Evolutionary conservation across 2,797 vertebrate species (phyloP).

Genomic region (Ctenosaura bakeri): DNA sequence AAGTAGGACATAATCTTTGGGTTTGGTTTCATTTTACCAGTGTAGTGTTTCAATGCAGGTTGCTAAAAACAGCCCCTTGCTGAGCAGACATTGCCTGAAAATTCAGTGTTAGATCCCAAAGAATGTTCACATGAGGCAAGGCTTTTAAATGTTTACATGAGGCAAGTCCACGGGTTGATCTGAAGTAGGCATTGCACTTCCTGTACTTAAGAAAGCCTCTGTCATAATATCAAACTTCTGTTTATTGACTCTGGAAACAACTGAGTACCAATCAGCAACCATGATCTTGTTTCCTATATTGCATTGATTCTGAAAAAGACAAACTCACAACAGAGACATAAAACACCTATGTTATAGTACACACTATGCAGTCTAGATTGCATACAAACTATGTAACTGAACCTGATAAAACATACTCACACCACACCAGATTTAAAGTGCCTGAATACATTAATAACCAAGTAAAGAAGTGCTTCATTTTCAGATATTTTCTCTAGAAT

Average conservation of each 20-base stretch:
- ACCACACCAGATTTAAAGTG: not conserved
- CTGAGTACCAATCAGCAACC: not conserved
- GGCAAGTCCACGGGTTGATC: constrained; percentile 11
- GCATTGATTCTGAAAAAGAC: not conserved
- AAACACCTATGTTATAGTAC: not conserved
- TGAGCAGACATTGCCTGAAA: not conserved
- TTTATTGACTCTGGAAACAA: fast-evolving
- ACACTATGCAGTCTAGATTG: not conserved
- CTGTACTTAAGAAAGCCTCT: not conserved
- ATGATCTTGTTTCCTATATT: not conserved
- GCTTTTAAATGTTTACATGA: not conserved
- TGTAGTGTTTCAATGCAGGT: not conserved
- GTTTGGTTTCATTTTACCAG: not conserved
- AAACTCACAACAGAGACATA: not conserved
- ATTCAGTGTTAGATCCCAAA: not conserved
- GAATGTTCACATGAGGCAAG: not conserved
- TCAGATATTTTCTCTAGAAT: not conserved
- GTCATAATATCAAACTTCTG: not conserved
- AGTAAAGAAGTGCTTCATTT: not conserved
- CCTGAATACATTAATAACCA: not conserved
- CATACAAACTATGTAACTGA: not conserved
- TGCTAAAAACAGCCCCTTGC: not conserved
- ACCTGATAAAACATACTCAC: not conserved
- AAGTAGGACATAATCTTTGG: not conserved
- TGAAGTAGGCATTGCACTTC: not conserved